Evolutionary conservation across 2,797 vertebrate genomes (phyloP).

Genomic region (Urophycis tenuis): DNA sequence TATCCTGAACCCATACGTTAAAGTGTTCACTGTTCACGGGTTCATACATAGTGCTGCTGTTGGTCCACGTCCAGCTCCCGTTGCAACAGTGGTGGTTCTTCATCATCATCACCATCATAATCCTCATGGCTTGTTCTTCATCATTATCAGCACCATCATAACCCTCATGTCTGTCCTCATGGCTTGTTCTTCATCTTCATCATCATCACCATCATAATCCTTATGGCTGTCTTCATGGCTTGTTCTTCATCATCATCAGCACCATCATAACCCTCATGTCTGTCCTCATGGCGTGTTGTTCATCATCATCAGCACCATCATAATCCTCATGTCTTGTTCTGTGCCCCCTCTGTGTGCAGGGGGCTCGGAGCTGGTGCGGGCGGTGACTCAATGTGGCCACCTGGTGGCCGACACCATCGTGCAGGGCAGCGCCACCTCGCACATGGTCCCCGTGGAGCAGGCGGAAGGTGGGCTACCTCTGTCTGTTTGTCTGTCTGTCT

Average conservation of each 20-base stretch:
- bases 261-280: neutral
- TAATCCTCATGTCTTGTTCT: neutral
- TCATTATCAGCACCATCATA: neutral
- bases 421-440: constrained; percentile 84
- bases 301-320: neutral
- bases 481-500: neutral
- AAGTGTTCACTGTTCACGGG: neutral
- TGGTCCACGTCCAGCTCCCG: neutral
- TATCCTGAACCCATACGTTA: neutral
- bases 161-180: no score
- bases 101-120: neutral
- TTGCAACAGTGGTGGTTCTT: neutral
- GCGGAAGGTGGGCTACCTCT: constrained; percentile 64
- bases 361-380: constrained; percentile 73
- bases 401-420: constrained; percentile 83
- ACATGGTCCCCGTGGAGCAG: constrained; percentile 82
- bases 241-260: no score
- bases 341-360: constrained; percentile 56
- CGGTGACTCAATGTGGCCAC: constrained; percentile 82
- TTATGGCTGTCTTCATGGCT: no score
- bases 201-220: constrained; percentile 1
- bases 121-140: neutral
- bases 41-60: no score
- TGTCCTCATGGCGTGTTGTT: no score
- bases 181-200: no score